Evolutionary conservation across 2,888 invertebrate genomes (phyloP).

Genomic region (Parthenolecanium corni): DNA sequence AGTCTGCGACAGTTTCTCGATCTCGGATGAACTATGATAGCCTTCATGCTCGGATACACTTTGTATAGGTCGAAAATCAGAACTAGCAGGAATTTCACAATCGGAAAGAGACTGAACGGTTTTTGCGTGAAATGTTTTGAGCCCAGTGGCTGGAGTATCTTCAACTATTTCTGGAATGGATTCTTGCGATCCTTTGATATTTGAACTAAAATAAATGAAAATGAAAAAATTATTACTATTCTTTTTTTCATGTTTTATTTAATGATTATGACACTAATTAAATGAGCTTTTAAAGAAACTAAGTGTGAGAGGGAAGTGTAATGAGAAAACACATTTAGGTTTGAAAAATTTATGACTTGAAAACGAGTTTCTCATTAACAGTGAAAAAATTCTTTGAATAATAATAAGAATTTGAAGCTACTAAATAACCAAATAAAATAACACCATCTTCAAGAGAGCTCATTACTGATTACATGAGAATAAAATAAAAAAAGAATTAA

Average conservation of each 20-base stretch:
- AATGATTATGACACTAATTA: conserved; percentile 4
- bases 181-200: conserved; percentile 19
- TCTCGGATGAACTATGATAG: conserved; percentile 20
- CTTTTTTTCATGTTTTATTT: too few relatives aligned
- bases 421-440: too few relatives aligned
- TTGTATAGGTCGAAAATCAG: conserved; percentile 46
- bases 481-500: too few relatives aligned
- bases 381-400: too few relatives aligned
- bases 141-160: conserved; percentile 32
- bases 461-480: too few relatives aligned
- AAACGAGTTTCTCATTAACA: too few relatives aligned
- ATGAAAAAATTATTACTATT: background rate
- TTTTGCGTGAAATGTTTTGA: conserved; percentile 47
- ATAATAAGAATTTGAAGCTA: too few relatives aligned
- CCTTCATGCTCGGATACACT: conserved; percentile 37
- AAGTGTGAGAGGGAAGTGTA: too few relatives aligned
- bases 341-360: too few relatives aligned
- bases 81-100: conserved; percentile 15
- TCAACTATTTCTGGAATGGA: conserved; percentile 9
- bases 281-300: too few relatives aligned
- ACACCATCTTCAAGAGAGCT: too few relatives aligned
- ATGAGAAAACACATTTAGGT: too few relatives aligned
- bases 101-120: conserved; percentile 37
- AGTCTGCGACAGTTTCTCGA: conserved; percentile 6
- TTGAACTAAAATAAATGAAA: conserved; percentile 16